These are phyloP conservation scores for Scatophagus argus DNA, from an alignment of 2,113 vertebrate species.

Conservation along the genomic window DNA sequence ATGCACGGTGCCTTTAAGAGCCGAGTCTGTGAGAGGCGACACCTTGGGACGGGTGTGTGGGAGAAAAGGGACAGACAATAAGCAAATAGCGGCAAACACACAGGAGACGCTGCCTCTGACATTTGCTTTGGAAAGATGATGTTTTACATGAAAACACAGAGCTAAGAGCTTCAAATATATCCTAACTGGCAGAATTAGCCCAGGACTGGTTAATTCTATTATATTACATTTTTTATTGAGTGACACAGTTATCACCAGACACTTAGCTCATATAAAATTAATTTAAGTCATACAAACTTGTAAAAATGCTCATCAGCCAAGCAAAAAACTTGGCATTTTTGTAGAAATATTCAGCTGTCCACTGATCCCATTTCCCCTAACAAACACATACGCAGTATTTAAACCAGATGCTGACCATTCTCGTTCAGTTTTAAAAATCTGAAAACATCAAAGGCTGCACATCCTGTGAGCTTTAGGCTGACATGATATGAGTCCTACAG, in stretches of 20 bases:
- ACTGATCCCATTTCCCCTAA: not conserved
- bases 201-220: not conserved
- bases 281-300: not conserved
- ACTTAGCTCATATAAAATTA: not conserved
- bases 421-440: too few species aligned
- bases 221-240: not conserved
- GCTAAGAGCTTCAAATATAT: not conserved
- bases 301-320: not conserved
- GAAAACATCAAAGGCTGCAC: not conserved
- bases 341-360: not conserved
- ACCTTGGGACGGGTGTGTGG: constrained; percentile 57
- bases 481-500: constrained; percentile 16
- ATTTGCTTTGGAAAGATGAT: constrained; percentile 40
- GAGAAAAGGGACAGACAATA: constrained; percentile 55
- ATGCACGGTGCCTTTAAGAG: constrained; percentile 70
- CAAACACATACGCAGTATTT: not conserved
- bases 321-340: not conserved
- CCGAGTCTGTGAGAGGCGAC: constrained; percentile 42
- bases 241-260: not conserved
- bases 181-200: constrained; percentile 2
- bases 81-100: constrained; percentile 50
- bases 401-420: not conserved
- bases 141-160: constrained; percentile 14
- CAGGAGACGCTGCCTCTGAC: constrained; percentile 36
- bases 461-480: constrained; percentile 11